Evolutionary conservation across 2,797 vertebrate genomes (phyloP).

Genomic region (Falco concolor): DNA sequence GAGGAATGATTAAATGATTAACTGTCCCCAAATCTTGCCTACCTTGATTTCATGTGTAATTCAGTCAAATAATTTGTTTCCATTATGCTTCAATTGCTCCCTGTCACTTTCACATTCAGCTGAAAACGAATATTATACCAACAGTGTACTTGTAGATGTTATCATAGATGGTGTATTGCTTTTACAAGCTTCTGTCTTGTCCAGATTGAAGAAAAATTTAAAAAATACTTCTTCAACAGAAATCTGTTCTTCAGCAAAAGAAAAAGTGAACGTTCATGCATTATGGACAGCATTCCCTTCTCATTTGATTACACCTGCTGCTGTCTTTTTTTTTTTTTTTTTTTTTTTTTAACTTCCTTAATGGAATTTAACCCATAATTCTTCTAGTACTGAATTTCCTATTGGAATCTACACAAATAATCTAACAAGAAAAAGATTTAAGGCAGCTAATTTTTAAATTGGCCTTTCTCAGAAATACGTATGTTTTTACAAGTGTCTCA

Average conservation of each 20-base stretch:
- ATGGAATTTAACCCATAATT: background rate
- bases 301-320: background rate
- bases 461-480: background rate
- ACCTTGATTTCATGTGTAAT: background rate
- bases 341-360: background rate
- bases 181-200: background rate
- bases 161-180: fast-evolving
- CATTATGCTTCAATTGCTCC: background rate
- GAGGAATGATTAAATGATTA: background rate
- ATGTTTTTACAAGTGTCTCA: background rate
- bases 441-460: background rate
- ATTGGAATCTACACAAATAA: background rate
- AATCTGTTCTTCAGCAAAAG: background rate
- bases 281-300: background rate
- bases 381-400: background rate
- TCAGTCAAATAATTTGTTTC: background rate
- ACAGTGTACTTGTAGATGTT: background rate
- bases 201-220: background rate
- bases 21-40: background rate
- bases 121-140: background rate
- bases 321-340: background rate
- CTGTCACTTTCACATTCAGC: background rate
- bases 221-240: background rate
- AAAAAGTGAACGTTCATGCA: background rate
- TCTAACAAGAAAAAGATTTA: background rate